A percentile compares a stretch with the other conserved stretches of the same genome.
Conservation (phyloP, 2,113 vertebrate genomes). For the Bos javanicus region DNA sequence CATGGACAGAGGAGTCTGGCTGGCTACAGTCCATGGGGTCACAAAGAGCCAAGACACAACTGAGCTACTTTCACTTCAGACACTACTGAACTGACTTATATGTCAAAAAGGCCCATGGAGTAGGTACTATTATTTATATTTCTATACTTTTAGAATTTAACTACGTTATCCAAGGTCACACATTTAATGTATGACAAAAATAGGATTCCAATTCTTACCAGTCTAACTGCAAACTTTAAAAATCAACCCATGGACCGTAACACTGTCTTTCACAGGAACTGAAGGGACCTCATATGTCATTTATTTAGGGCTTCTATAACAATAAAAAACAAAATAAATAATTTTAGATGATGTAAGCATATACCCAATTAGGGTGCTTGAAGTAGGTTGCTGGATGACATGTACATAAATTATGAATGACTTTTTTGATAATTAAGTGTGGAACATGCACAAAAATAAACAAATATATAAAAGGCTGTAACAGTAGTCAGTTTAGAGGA, state of each 20-base stretch:
- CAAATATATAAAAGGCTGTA: not conserved
- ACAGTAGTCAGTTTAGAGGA: not conserved
- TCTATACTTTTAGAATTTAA: not conserved
- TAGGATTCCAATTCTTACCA: not conserved
- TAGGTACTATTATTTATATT: not conserved
- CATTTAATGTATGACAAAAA: not conserved
- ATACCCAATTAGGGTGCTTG: not conserved
- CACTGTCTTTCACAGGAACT: not conserved
- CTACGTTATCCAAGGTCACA: not conserved
- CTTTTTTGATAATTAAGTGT: not conserved
- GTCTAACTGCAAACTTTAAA: not conserved
- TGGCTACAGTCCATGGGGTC: not conserved
- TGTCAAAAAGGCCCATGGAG: not conserved
- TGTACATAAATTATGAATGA: not conserved
- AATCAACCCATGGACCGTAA: not conserved
- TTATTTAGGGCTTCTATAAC: not conserved
- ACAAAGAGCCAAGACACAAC: not conserved
- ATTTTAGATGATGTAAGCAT: not conserved
- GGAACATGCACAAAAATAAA: slow-evolving; percentile 20
- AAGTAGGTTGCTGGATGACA: not conserved
- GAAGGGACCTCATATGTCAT: not conserved
- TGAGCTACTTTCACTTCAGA: not conserved
- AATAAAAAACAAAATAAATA: not conserved
- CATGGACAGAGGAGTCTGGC: not conserved
- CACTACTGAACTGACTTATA: not conserved